These are phyloP conservation scores for Tachina fera DNA, from an alignment of 2,888 invertebrate species.

Conservation along the genomic window DNA sequence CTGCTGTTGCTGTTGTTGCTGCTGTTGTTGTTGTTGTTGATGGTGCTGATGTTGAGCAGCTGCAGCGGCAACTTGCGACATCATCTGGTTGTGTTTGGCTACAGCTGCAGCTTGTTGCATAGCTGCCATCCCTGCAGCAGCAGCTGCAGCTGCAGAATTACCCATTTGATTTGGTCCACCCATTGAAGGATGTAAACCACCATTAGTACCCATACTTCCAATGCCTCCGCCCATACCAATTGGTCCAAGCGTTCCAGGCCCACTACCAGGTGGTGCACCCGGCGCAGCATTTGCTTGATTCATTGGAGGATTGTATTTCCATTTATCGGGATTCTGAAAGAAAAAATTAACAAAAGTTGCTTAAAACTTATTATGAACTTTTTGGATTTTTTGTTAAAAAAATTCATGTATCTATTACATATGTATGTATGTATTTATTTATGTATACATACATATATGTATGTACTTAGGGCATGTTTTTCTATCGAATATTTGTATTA, in stretches of 20 bases:
- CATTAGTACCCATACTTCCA: constrained; percentile 81
- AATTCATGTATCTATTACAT: too few species aligned
- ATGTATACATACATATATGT: too few species aligned
- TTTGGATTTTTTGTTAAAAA: too few species aligned
- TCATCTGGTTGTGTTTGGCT: constrained; percentile 81
- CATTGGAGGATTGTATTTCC: constrained; percentile 88
- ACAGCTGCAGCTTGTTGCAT: constrained; percentile 81
- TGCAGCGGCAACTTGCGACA: constrained; percentile 81
- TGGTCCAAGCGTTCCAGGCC: constrained; percentile 82
- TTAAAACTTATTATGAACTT: neutral
- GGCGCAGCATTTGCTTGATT: constrained; percentile 83
- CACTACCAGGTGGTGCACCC: constrained; percentile 82
- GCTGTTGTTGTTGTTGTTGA: constrained; percentile 81
- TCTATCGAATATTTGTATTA: too few species aligned
- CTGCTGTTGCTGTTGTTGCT: constrained; percentile 84
- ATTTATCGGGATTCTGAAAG: constrained; percentile 92
- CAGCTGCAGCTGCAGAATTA: constrained; percentile 77
- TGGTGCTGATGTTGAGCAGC: constrained; percentile 82
- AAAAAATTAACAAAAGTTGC: neutral
- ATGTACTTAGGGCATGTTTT: too few species aligned
- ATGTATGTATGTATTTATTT: too few species aligned
- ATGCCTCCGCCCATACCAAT: constrained; percentile 83
- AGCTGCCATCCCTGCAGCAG: constrained; percentile 80
- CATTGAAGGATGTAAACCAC: constrained; percentile 80
- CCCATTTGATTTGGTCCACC: constrained; percentile 75